Evolutionary conservation across 2,797 vertebrate species (phyloP), one percentile per base, ranked within the genome.

Genomic region (Brachyalestes nurse): DNA sequence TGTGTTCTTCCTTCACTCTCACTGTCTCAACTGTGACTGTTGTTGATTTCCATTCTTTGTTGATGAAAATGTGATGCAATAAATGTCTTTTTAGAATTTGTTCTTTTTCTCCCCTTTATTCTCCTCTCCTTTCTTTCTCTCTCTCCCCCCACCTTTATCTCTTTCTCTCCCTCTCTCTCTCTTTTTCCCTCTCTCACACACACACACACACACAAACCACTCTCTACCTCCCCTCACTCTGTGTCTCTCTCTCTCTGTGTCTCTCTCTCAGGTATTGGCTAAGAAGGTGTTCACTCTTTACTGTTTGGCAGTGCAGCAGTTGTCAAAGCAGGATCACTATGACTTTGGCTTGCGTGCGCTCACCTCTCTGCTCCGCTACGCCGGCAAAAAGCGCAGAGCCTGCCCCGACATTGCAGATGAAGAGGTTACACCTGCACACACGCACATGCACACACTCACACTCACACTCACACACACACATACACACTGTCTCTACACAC

Each of bases 291-390:
- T 95, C 85, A 97, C 95, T 0, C 91, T 98, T 6, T 97, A 97
- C 90, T 96, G 93, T 0, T 90, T 98, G 88, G 96, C 96, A 0
- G 87, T 94, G 79, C 96, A 97, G 88, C 96, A 97, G 90, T 92
- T 98, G n/a, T 98, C 97, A 67, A 93, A 94, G 79, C 96, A 97
- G 87, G 96, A 97, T 85, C 97, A 98, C 85, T 98, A 98, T 13
- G 96, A 98, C 86, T 98, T 97, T 5, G 96, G 97, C 45, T 92
- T 98, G 4, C 94, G 96, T 0, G 95, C 96, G 0, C 95, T 97
- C 83, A 97, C 96, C 23, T 97, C 96, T 0, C 90, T 97, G 62
- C 93, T 98, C 49, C 95, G 95, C 79, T 96, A 95, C 0, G 96
- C 96, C 0, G 97, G 96, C 82, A 95, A 88, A 88, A 97, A 96